Percentiles rank a stretch among this genome's conserved stretches.
Evolutionary conservation across 2,797 vertebrate species (phyloP).

Genomic region (Numenius phaeopus): DNA sequence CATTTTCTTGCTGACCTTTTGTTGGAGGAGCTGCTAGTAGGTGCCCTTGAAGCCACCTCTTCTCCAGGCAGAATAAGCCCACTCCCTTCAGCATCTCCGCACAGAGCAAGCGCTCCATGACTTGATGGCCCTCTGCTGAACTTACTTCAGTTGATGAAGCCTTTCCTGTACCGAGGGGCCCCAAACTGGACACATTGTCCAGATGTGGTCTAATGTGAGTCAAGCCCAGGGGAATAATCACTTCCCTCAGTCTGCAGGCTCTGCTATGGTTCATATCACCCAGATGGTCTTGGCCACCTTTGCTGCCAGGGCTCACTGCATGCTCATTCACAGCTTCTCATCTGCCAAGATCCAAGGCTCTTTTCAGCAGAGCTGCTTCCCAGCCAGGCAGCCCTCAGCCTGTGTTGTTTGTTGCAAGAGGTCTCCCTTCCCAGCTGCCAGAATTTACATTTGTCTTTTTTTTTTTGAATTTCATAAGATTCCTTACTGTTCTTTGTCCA

Average conservation of each 20-base stretch:
- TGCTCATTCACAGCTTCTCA: not conserved
- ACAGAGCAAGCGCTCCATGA: not conserved
- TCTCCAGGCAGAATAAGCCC: not conserved
- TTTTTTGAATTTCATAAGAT: not conserved
- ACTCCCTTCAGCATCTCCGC: not conserved
- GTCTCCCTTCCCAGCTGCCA: not conserved
- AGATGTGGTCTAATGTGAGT: not conserved
- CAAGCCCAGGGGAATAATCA: not conserved
- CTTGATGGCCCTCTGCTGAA: not conserved
- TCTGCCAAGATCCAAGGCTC: not conserved
- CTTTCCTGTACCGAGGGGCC: not conserved
- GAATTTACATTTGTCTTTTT: not conserved
- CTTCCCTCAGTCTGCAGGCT: not conserved
- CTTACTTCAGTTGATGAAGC: not conserved
- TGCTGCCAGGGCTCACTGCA: not conserved
- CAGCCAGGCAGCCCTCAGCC: not conserved
- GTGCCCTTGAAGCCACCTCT: not conserved
- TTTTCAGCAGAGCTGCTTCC: not conserved
- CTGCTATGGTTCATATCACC: too few species aligned
- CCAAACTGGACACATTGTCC: not conserved
- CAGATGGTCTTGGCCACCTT: not conserved
- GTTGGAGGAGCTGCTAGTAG: not conserved
- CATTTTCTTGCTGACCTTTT: not conserved
- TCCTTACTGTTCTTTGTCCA: not conserved
- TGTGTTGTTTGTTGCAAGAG: not conserved